phyloP scores from a whole-genome alignment of 2,888 invertebrate species.

The Papilio demoleus region DNA sequence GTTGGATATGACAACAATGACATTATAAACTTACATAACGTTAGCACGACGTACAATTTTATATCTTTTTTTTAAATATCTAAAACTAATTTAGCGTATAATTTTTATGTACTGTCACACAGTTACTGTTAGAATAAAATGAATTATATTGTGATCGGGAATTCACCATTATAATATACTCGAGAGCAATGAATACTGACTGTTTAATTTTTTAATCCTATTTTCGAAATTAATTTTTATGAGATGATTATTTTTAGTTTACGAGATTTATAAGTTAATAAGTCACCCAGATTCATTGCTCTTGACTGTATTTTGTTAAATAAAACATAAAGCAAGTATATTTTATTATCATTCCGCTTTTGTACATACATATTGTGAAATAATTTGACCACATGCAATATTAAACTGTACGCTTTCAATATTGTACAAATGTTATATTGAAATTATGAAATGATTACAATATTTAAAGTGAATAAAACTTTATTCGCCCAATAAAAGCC shows the following conservation, averaged over 20 bases:
- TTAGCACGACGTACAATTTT: background rate
- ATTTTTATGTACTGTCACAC: background rate
- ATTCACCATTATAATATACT: no score
- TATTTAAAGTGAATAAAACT: slow-evolving; percentile 10
- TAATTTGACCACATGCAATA: background rate
- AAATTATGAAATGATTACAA: background rate
- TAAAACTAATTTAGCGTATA: background rate
- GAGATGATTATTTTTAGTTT: no score
- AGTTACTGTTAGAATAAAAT: background rate
- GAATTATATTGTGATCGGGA: no score
- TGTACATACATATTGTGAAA: background rate
- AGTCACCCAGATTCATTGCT: no score
- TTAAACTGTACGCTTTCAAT: background rate
- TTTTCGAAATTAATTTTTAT: no score
- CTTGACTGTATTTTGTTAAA: no score
- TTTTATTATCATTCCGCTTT: background rate
- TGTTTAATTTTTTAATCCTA: no score
- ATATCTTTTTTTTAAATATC: background rate
- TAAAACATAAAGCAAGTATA: no score
- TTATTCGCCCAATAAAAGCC: slow-evolving; percentile 8
- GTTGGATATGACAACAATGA: slow-evolving; percentile 14
- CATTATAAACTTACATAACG: slow-evolving; percentile 7
- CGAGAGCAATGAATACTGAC: no score
- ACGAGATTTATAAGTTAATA: no score
- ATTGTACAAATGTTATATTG: background rate